Percentiles rank a stretch among this genome's conserved stretches.
phyloP scores from a whole-genome alignment of 1,140 invertebrate genomes.

The Drosophila paulistorum region DNA sequence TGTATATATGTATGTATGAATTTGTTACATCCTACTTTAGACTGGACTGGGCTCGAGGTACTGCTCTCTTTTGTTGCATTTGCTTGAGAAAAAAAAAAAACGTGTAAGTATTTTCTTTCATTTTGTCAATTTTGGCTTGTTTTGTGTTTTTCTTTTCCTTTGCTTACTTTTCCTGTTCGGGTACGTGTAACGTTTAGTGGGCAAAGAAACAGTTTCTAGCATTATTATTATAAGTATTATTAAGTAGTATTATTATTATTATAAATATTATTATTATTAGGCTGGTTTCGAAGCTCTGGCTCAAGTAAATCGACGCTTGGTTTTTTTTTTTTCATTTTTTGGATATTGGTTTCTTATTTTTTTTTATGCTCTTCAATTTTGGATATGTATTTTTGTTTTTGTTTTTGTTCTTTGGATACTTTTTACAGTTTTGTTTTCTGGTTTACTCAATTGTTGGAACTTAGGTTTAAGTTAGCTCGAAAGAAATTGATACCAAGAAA shows the following conservation, averaged over 20 bases:
- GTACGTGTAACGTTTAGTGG: constrained; percentile 52
- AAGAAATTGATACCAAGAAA: constrained; percentile 3
- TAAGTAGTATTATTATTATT: constrained; percentile 29
- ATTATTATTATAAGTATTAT: constrained; percentile 30
- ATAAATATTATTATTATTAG: constrained; percentile 14
- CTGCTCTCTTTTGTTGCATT: constrained; percentile 25
- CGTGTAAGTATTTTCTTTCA: no score
- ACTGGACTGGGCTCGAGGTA: constrained; percentile 10
- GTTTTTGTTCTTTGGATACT: constrained; percentile 48
- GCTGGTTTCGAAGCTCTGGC: constrained; percentile 24
- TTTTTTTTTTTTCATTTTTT: constrained; percentile 8
- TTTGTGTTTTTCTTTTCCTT: constrained; percentile 37
- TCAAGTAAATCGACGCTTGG: constrained; percentile 23
- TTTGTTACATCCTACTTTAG: constrained; percentile 3
- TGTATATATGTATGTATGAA: background rate
- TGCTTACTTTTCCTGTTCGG: constrained; percentile 37
- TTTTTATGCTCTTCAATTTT: constrained; percentile 21
- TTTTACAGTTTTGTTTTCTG: constrained; percentile 18
- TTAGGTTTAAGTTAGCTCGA: constrained; percentile 2
- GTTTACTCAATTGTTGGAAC: constrained; percentile 5
- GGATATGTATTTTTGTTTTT: constrained; percentile 11
- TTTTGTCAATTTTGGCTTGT: constrained; percentile 53
- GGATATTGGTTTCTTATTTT: background rate
- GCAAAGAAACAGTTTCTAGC: constrained; percentile 42
- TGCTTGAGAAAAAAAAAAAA: background rate